phyloP scores from a whole-genome alignment of 2,113 vertebrate species.

The Rhinopithecus roxellana region DNA sequence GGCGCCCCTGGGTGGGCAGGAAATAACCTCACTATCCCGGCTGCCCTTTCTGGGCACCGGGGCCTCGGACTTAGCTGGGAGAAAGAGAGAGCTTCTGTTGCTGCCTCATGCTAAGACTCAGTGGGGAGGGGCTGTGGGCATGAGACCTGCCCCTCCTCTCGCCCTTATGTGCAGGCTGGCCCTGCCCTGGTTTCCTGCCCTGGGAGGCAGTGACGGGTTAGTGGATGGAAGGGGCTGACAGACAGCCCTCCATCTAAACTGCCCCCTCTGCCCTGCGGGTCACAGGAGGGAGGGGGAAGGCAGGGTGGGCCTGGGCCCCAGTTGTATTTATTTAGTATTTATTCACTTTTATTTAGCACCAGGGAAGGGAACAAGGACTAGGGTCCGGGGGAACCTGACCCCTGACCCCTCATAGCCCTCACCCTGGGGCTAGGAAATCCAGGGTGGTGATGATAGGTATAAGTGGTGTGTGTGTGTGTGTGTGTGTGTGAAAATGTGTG shows the following conservation, averaged over 20 bases:
- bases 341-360: slow-evolving; percentile 72
- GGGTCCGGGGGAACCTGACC: slow-evolving; percentile 28
- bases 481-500: not conserved
- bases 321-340: slow-evolving; percentile 80
- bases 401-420: not conserved
- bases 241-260: not conserved
- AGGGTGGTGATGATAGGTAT: not conserved
- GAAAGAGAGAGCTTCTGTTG: not conserved
- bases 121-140: not conserved
- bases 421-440: slow-evolving; percentile 30
- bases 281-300: slow-evolving; percentile 60
- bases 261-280: slow-evolving; percentile 63
- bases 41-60: slow-evolving; percentile 62
- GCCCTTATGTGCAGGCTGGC: slow-evolving; percentile 65
- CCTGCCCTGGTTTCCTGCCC: slow-evolving; percentile 65
- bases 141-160: not conserved
- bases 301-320: not conserved
- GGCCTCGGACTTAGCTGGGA: slow-evolving; percentile 51
- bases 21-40: slow-evolving; percentile 68
- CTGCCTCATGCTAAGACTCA: not conserved
- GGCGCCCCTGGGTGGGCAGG: slow-evolving; percentile 56
- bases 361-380: slow-evolving; percentile 48
- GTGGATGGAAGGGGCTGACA: slow-evolving; percentile 11
- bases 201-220: slow-evolving; percentile 36
- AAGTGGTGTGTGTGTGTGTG: not conserved